These are phyloP conservation scores for Holcopasites calliopsidis DNA, from an alignment of 1,140 invertebrate genomes.

Conservation along the genomic window DNA sequence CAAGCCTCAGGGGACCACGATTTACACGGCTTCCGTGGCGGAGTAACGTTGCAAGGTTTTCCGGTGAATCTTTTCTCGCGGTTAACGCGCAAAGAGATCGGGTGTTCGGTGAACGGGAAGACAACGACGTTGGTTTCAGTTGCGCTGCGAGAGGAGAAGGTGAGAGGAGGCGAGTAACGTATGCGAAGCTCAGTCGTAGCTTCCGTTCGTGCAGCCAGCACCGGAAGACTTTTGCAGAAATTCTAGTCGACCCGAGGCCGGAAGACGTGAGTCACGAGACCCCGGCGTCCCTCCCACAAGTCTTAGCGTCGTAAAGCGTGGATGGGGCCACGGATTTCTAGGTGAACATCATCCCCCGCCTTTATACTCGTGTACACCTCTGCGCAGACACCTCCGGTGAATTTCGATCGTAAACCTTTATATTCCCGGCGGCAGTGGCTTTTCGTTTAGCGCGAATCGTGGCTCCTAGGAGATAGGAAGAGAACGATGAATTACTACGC, in stretches of 20 bases:
- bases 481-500: background rate
- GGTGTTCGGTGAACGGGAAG: too few species aligned
- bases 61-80: constrained; percentile 19
- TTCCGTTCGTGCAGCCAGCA: constrained; percentile 2
- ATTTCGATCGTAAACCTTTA: constrained; percentile 35
- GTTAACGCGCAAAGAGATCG: too few species aligned
- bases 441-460: background rate
- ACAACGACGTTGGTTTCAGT: too few species aligned
- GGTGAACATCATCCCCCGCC: too few species aligned
- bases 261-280: background rate
- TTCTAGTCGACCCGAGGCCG: constrained; percentile 16
- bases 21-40: background rate
- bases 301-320: background rate
- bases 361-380: background rate
- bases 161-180: constrained; percentile 31
- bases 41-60: background rate
- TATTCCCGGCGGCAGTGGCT: background rate
- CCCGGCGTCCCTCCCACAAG: too few species aligned
- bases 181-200: constrained; percentile 24
- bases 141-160: background rate
- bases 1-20: background rate
- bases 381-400: background rate
- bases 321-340: background rate
- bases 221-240: constrained; percentile 53
- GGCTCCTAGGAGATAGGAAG: background rate